Base-by-base conservation (phyloP, 1,140 invertebrate genomes). In the Pseudachorutes palmiensis region DNA sequence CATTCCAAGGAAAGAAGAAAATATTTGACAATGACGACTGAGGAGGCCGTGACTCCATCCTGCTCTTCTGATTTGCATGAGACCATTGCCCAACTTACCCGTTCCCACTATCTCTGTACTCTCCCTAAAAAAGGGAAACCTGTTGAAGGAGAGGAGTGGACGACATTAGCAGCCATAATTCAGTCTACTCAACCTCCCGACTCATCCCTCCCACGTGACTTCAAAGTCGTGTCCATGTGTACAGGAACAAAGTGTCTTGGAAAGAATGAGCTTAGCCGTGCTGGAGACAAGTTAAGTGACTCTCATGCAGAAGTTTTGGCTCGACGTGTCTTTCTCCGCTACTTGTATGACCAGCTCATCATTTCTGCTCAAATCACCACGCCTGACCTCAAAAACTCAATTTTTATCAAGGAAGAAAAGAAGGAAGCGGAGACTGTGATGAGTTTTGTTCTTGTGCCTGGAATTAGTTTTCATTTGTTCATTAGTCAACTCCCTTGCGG, bases 241-340 rank as follows among this genome's bases (percentile, higher is more conserved):
- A 93, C 91, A 16, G 93, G 94, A 0, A 90, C 92, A 2, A 96
- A 95, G 81, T 96, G 93, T 80, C 83, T 97, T 68, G 90, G 92
- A 22, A 79, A 82, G 66, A 83, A 81, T 33, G 85, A 85, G 75
- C 81, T 90, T 79, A 86, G 83, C 66, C 70, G 79, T 22, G 76
- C 76, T 55, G 92, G 92, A 19, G 83, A 83, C 75, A 82, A 89
- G 64, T 69, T 97, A 19, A 90, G 88, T 77, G 94, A 97, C 78
- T 91, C 88, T 51, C 94, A 97, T 81, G 92, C 93, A 12, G 94
- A 97, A 82, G 82, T 95, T 33, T 79, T 97, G 28, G 86, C 90
- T 5, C 81, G 91, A 72, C 82, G 94, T 75, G 87, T 85, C 0
- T 91, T 97, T 76, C 71, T 93, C 48, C 79, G 87, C 64, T 96